Evolutionary conservation across 2,888 invertebrate genomes (phyloP), one percentile per base, ranked within the genome.

Genomic region (Sinotaia quadrata): DNA sequence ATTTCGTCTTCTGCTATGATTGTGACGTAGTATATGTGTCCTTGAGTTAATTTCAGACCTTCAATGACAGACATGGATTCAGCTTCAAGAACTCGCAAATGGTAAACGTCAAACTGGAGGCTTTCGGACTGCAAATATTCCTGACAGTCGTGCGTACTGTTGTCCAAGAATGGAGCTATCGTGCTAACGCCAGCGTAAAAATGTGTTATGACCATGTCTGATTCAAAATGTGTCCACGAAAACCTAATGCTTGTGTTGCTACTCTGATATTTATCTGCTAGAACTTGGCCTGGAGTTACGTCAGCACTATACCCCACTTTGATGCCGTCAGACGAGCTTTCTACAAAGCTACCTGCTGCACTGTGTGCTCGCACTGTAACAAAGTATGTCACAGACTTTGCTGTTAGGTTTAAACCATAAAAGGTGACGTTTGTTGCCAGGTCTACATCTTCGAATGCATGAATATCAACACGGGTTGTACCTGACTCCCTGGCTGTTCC

Each of bases 361-460:
- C 80, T 81, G 66, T 76, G 73, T 8, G 78, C 80, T 24, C 82
- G 69, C 4, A 83, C 81, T 10, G 82, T 82, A 29, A 82, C 73
- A 52, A 75, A 83, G 59, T 82, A 83, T 2, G 73, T 74, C 4
- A 76, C 75, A 29, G 73, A 56, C 59, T 77, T 78, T 0, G 77
- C 65, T 1, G 77, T 78, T 5, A 83, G 72, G 56, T 78, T 79
- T 21, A 83, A 59, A 37, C 77, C 61, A 31, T 49, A 60, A 60
- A 81, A 81, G 0, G 79, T 78, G 59, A 74, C 66, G 8, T 72
- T 72, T 36, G 67, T 78, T 37, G 78, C 75, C 5, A 79, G 60
- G 8, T 81, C 81, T 21, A 82, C 79, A 49, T 80, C 69, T 5
- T 75, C 72, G 59, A 79, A 83, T 34, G 65, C 76, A 54, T 79